Conservation (phyloP, 1,140 invertebrate genomes). For the Drosophila asahinai region DNA sequence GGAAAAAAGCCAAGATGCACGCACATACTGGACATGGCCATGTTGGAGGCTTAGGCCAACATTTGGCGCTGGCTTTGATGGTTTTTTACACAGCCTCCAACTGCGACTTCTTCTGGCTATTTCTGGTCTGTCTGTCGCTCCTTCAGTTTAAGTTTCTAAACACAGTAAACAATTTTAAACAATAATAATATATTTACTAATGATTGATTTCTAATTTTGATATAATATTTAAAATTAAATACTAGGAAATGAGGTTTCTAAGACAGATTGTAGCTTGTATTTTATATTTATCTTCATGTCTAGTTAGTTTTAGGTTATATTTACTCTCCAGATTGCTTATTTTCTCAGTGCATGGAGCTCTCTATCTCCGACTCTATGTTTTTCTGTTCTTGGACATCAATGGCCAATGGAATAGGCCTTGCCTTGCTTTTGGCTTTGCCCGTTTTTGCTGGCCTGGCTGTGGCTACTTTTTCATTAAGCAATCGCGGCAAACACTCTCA, state of each 20-base stretch:
- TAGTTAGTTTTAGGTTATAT: neutral
- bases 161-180: neutral
- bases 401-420: slow-evolving; percentile 52
- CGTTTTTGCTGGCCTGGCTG: slow-evolving; percentile 29
- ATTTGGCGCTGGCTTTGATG: slow-evolving; percentile 79
- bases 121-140: slow-evolving; percentile 20
- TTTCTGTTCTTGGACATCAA: slow-evolving; percentile 72
- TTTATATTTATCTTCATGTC: too few species aligned
- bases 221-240: neutral
- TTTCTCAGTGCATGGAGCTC: slow-evolving; percentile 13
- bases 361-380: slow-evolving; percentile 6
- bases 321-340: too few species aligned
- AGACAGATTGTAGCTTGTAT: too few species aligned
- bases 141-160: slow-evolving; percentile 5
- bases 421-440: slow-evolving; percentile 27
- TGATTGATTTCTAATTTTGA: too few species aligned
- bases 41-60: slow-evolving; percentile 62
- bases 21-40: slow-evolving; percentile 61
- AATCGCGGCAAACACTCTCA: slow-evolving; percentile 45
- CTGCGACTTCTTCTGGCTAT: slow-evolving; percentile 32
- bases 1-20: slow-evolving; percentile 48
- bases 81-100: slow-evolving; percentile 48
- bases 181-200: too few species aligned
- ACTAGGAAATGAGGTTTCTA: fast-evolving
- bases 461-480: slow-evolving; percentile 49